These are phyloP conservation scores for Gerris buenoi DNA, from an alignment of 1,140 invertebrate species.

Conservation along the genomic window DNA sequence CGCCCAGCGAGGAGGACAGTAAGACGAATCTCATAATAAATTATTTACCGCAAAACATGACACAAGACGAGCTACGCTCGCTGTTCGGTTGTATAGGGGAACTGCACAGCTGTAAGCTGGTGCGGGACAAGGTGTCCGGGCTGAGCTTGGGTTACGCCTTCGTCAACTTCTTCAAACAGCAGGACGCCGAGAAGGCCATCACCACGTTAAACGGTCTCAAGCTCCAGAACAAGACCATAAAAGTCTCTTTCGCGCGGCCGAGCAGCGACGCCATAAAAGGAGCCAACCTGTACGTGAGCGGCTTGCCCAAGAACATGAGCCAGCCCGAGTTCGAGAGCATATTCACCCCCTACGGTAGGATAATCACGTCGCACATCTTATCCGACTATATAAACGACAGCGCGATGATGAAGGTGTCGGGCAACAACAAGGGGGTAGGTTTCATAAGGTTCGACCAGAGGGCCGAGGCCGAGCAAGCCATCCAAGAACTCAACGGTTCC, in stretches of 20 bases:
- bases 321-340: constrained; percentile 70
- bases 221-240: constrained; percentile 80
- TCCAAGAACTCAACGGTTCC: constrained; percentile 92
- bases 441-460: constrained; percentile 98
- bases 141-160: constrained; percentile 82
- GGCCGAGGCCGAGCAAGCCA: constrained; percentile 90
- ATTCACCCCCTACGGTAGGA: constrained; percentile 64
- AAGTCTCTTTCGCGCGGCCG: constrained; percentile 78
- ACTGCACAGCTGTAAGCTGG: constrained; percentile 96
- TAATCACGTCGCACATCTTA: constrained; percentile 51
- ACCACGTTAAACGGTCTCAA: constrained; percentile 68
- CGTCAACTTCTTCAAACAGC: constrained; percentile 67
- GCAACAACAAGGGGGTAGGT: constrained; percentile 95
- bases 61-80: constrained; percentile 93
- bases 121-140: constrained; percentile 74
- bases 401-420: constrained; percentile 33
- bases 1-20: constrained; percentile 52
- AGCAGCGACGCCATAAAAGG: constrained; percentile 80
- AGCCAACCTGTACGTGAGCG: constrained; percentile 77
- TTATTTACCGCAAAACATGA: constrained; percentile 98
- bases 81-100: constrained; percentile 95
- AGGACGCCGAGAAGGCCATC: constrained; percentile 75
- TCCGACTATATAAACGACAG: constrained; percentile 16
- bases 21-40: constrained; percentile 98
- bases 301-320: constrained; percentile 69